Evolutionary conservation across 2,797 vertebrate genomes (phyloP).

Genomic region (Psittacula derbiana): DNA sequence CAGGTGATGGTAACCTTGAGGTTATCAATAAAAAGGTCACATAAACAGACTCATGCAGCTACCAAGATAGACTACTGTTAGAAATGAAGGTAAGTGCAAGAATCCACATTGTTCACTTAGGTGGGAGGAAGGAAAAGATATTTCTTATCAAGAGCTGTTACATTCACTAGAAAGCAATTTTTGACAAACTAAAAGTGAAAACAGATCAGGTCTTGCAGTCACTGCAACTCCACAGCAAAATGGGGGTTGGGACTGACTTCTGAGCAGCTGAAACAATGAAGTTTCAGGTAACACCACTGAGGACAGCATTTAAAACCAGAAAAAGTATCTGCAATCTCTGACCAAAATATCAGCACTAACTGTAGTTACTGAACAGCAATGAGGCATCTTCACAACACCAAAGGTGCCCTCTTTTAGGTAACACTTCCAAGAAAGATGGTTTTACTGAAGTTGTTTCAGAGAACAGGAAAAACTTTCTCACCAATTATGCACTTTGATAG

Average conservation of each 20-base stretch:
- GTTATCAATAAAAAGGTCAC: neutral
- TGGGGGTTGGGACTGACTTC: fast-evolving
- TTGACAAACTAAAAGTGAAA: neutral
- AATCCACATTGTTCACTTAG: neutral
- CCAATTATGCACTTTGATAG: fast-evolving
- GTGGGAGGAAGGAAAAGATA: neutral
- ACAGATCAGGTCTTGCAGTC: neutral
- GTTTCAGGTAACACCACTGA: neutral
- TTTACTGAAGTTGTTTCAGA: neutral
- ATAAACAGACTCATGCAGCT: neutral
- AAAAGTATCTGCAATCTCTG: neutral
- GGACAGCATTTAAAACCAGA: neutral
- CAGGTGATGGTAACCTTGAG: neutral
- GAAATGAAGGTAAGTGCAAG: neutral
- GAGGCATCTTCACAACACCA: fast-evolving
- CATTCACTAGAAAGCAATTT: neutral
- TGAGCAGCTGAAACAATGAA: neutral
- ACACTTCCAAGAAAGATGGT: neutral
- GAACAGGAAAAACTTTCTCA: neutral
- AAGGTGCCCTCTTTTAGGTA: neutral
- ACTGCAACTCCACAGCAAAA: neutral
- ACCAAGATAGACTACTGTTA: neutral
- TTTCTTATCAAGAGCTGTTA: neutral
- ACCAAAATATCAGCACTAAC: neutral
- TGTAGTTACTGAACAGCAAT: neutral